Percentiles rank a stretch among this genome's conserved stretches.
Evolutionary conservation across 2,797 vertebrate species (phyloP).

Genomic region (Chromobotia macracanthus): DNA sequence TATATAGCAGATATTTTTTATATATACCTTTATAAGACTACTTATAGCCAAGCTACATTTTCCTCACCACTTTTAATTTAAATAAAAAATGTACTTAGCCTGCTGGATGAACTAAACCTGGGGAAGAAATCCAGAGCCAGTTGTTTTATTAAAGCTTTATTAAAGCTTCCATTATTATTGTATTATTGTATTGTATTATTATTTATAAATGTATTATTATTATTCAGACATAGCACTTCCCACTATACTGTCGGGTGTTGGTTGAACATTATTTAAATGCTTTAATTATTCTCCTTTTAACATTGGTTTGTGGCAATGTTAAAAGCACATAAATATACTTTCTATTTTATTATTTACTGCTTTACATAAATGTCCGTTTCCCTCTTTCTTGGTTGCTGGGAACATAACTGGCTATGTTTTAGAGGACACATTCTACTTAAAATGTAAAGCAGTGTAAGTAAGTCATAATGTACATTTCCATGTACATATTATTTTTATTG

Average conservation of each 20-base stretch:
- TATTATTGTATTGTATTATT: conserved; percentile 5
- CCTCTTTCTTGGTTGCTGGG: neutral
- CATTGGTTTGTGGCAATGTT: neutral
- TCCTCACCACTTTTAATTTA: neutral
- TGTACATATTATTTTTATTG: conserved; percentile 57
- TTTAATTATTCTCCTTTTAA: conserved; percentile 44
- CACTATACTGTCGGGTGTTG: conserved; percentile 31
- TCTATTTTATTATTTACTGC: neutral
- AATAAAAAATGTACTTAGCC: conserved; percentile 14
- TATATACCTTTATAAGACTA: conserved; percentile 16
- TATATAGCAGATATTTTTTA: neutral
- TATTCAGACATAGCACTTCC: conserved; percentile 15
- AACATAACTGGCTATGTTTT: neutral
- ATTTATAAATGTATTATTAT: neutral
- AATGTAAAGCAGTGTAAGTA: neutral
- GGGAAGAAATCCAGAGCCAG: conserved; percentile 4
- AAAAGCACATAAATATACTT: neutral
- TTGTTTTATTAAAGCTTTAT: conserved; percentile 17
- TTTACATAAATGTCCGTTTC: neutral
- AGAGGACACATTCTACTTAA: neutral
- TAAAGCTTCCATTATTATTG: too few species aligned
- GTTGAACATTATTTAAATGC: conserved; percentile 14
- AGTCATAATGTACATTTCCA: neutral
- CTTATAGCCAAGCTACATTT: neutral
- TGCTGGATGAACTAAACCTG: conserved; percentile 16